A percentile compares a stretch with the other conserved stretches of the same genome.
These are phyloP conservation scores for Cybosia mesomella DNA, from an alignment of 2,888 invertebrate species.

Conservation along the genomic window DNA sequence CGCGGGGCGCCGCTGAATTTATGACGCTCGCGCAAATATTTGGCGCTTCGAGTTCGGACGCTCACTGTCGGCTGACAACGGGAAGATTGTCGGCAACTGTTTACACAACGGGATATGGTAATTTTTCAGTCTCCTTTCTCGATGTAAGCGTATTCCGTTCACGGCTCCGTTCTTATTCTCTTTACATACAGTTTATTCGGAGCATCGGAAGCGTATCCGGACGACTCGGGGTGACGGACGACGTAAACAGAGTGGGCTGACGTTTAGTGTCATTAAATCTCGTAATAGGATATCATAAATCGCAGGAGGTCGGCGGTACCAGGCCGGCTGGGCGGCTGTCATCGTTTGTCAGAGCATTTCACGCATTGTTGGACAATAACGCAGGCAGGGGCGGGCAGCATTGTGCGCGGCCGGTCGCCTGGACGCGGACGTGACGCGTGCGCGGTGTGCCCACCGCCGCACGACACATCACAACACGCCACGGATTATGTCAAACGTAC, in stretches of 20 bases:
- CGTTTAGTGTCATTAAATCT: conserved; percentile 86
- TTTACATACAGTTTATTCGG: conserved; percentile 59
- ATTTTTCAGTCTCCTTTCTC: conserved; percentile 74
- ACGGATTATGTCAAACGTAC: conserved; percentile 29
- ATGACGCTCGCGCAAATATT: conserved; percentile 85
- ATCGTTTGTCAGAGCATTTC: conserved; percentile 88
- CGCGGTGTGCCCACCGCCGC: conserved; percentile 38
- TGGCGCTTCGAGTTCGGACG: conserved; percentile 83
- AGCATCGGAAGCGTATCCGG: conserved; percentile 65
- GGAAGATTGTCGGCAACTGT: conserved; percentile 84
- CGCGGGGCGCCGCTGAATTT: conserved; percentile 81
- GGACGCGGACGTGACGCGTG: conserved; percentile 69
- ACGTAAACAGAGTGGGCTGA: conserved; percentile 73
- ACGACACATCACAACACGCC: conserved; percentile 32
- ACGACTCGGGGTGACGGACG: conserved; percentile 66
- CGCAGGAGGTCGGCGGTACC: conserved; percentile 81
- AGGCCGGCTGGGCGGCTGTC: conserved; percentile 82
- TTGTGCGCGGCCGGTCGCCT: conserved; percentile 70
- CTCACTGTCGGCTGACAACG: conserved; percentile 79
- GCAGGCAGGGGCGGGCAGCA: conserved; percentile 73
- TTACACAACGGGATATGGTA: conserved; percentile 81
- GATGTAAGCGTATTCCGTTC: conserved; percentile 71
- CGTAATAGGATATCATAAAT: conserved; percentile 87
- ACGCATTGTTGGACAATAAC: conserved; percentile 87
- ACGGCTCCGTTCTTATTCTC: conserved; percentile 63